Evolutionary conservation across 2,113 vertebrate species (phyloP).

Genomic region (Eonycteris spelaea): DNA sequence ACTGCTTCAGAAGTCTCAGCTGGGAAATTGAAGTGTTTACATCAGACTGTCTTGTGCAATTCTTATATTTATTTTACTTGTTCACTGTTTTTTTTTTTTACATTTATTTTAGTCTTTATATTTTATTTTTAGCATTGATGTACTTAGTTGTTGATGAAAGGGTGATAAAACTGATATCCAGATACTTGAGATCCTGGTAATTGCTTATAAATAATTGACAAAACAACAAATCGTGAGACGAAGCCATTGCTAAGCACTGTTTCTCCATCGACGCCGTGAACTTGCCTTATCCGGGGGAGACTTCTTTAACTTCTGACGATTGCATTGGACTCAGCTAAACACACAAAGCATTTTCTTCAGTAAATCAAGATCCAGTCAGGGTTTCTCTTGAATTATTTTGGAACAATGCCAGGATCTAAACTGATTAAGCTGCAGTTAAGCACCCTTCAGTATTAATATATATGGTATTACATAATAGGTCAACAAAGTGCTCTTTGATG

Average conservation of each 20-base stretch:
- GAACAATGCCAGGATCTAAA: slow-evolving; percentile 78
- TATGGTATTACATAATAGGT: slow-evolving; percentile 79
- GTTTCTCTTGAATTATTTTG: slow-evolving; percentile 66
- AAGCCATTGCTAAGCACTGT: slow-evolving; percentile 72
- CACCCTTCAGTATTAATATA: slow-evolving; percentile 80
- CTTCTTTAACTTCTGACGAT: slow-evolving; percentile 55
- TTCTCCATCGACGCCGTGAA: slow-evolving; percentile 67
- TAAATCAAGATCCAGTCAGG: slow-evolving; percentile 71
- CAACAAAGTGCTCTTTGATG: slow-evolving; percentile 86
- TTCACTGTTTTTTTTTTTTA: slow-evolving; percentile 84
- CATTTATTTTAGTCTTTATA: slow-evolving; percentile 81
- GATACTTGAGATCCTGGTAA: slow-evolving; percentile 79
- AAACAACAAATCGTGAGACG: slow-evolving; percentile 52
- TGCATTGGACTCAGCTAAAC: slow-evolving; percentile 61
- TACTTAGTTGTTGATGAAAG: slow-evolving; percentile 78
- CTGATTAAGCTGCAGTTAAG: slow-evolving; percentile 76
- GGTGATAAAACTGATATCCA: slow-evolving; percentile 76
- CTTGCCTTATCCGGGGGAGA: slow-evolving; percentile 72
- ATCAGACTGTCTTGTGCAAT: slow-evolving; percentile 92
- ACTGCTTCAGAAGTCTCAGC: slow-evolving; percentile 79
- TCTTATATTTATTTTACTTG: slow-evolving; percentile 94
- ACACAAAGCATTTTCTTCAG: slow-evolving; percentile 63
- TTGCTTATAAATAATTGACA: slow-evolving; percentile 64
- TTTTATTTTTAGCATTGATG: slow-evolving; percentile 82
- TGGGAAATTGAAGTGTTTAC: slow-evolving; percentile 87